These are phyloP conservation scores for Holacanthella duospinosa DNA, from an alignment of 2,888 invertebrate species.

Conservation along the genomic window DNA sequence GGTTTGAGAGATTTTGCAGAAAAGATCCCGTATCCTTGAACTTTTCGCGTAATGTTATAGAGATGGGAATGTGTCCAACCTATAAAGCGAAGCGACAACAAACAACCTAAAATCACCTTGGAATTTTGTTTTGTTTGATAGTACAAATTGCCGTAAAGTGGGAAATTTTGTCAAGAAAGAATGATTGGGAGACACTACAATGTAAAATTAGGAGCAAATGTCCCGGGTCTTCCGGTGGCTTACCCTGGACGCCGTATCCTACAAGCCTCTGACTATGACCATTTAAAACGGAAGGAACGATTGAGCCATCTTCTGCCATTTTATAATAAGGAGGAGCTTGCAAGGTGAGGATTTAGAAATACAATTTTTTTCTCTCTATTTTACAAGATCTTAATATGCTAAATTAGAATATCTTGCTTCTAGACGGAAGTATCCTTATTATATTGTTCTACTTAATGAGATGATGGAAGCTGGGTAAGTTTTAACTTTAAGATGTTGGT, in stretches of 20 bases:
- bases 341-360: background rate
- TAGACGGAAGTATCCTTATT: constrained; percentile 7
- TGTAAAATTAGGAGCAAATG: too few relatives aligned
- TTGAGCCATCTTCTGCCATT: constrained; percentile 14
- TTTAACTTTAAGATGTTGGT: background rate
- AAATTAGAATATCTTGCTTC: background rate
- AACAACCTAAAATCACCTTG: too few relatives aligned
- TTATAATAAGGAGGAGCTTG: background rate
- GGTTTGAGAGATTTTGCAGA: too few relatives aligned
- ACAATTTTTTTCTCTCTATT: background rate
- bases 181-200: too few relatives aligned
- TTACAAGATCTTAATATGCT: background rate
- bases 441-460: constrained; percentile 4
- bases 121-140: too few relatives aligned
- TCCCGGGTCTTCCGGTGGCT: constrained; percentile 20
- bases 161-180: too few relatives aligned
- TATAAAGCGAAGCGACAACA: too few relatives aligned
- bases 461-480: background rate
- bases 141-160: too few relatives aligned
- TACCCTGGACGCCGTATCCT: constrained; percentile 16
- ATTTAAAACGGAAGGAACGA: constrained; percentile 11
- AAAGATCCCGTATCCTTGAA: too few relatives aligned
- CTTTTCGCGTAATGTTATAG: too few relatives aligned
- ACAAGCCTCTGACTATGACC: constrained; percentile 19
- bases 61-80: too few relatives aligned